These are phyloP conservation scores for Tetropium fuscum DNA, from an alignment of 2,888 invertebrate species.

Conservation along the genomic window DNA sequence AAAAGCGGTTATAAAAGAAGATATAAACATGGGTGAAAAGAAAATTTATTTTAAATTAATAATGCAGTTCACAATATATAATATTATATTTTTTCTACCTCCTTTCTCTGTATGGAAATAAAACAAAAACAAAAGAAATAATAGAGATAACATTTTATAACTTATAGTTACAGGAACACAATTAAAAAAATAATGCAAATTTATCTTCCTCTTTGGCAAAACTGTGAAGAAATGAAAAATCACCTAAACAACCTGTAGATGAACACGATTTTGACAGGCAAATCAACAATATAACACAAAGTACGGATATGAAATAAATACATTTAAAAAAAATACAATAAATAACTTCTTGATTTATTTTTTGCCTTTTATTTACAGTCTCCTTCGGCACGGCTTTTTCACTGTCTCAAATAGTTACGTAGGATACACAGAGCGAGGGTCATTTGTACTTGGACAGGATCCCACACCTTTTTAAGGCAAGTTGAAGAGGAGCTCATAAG, in stretches of 20 bases:
- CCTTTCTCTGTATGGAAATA: too few relatives aligned
- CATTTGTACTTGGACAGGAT: slow-evolving; percentile 37
- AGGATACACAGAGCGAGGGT: slow-evolving; percentile 31
- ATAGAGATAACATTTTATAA: too few relatives aligned
- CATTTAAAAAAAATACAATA: slow-evolving; percentile 37
- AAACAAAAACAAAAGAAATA: too few relatives aligned
- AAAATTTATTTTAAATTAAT: too few relatives aligned
- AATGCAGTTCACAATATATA: too few relatives aligned
- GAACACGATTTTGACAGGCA: slow-evolving; percentile 18
- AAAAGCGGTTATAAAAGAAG: too few relatives aligned
- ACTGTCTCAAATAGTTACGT: slow-evolving; percentile 20
- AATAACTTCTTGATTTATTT: slow-evolving; percentile 36
- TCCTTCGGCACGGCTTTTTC: slow-evolving; percentile 20
- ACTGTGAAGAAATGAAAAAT: slow-evolving; percentile 18
- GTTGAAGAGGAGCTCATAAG: slow-evolving; percentile 53
- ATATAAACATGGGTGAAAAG: too few relatives aligned
- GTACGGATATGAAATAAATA: slow-evolving; percentile 35
- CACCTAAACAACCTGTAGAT: slow-evolving; percentile 15
- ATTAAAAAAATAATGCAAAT: background rate
- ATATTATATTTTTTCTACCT: too few relatives aligned
- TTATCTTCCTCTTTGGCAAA: background rate
- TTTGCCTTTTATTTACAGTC: slow-evolving; percentile 36
- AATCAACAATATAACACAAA: slow-evolving; percentile 25
- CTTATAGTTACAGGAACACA: too few relatives aligned
- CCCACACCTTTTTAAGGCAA: slow-evolving; percentile 34